These are phyloP conservation scores for Sebastes kiyomatsui DNA, from an alignment of 2,797 vertebrate genomes.

Conservation along the genomic window DNA sequence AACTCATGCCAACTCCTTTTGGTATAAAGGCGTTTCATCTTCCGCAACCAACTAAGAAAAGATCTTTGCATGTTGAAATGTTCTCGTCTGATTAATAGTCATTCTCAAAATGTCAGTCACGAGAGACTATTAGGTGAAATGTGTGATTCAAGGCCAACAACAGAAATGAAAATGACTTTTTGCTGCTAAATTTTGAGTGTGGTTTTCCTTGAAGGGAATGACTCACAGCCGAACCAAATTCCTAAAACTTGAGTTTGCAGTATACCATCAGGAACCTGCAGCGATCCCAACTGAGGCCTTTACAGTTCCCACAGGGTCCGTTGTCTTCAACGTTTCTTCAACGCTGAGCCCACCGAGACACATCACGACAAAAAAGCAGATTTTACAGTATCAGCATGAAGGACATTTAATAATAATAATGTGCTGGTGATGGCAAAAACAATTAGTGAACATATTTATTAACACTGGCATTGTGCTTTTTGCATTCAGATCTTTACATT, in stretches of 20 bases:
- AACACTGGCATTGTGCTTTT: constrained; percentile 9
- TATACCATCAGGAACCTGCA: neutral
- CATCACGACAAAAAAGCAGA: neutral
- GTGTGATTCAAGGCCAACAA: neutral
- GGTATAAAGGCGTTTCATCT: neutral
- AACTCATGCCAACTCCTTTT: neutral
- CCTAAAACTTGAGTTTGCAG: neutral
- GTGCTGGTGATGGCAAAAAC: neutral
- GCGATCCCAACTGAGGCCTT: neutral
- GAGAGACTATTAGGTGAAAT: neutral
- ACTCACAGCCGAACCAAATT: neutral
- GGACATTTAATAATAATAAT: neutral
- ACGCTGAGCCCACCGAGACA: neutral
- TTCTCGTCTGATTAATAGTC: neutral
- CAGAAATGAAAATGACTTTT: neutral
- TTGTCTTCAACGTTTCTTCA: neutral
- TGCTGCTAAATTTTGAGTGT: neutral
- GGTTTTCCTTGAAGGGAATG: neutral
- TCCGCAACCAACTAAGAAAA: neutral
- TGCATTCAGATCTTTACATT: neutral
- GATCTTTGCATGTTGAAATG: neutral
- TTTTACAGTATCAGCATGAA: neutral
- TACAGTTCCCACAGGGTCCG: neutral
- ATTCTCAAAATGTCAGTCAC: neutral
- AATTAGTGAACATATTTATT: neutral